A percentile compares a stretch with the other conserved stretches of the same genome.
phyloP scores from a whole-genome alignment of 2,797 vertebrate species.

The Urocyon cinereoargenteus region DNA sequence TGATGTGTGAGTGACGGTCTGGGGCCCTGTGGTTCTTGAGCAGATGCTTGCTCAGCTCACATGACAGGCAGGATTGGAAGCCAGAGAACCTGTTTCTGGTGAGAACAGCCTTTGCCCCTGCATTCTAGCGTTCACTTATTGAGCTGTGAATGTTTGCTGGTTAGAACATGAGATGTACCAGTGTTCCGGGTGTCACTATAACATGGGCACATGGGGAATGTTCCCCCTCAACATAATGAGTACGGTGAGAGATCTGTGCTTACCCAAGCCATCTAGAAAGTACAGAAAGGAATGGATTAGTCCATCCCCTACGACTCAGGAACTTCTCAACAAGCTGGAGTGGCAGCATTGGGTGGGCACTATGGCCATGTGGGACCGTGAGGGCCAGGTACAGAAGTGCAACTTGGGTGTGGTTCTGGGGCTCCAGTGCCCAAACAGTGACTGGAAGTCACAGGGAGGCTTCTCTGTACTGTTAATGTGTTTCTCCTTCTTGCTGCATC shows the following conservation, averaged over 20 bases:
- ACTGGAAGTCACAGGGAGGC: accelerated
- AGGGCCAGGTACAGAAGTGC: neutral
- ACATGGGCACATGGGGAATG: neutral
- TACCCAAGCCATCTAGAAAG: neutral
- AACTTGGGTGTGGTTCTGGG: too few species aligned
- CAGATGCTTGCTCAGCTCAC: neutral
- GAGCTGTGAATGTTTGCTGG: neutral
- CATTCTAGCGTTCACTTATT: neutral
- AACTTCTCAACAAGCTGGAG: neutral
- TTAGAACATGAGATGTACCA: neutral
- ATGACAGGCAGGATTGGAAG: neutral
- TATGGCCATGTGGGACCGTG: neutral
- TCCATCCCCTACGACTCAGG: neutral
- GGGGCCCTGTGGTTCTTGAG: neutral
- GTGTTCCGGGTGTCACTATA: neutral
- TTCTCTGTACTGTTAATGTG: conserved; percentile 55
- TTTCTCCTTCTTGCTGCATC: conserved; percentile 70
- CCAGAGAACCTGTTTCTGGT: neutral
- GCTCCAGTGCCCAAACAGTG: too few species aligned
- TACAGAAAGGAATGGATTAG: neutral
- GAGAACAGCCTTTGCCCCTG: neutral
- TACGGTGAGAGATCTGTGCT: neutral
- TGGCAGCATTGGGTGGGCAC: neutral
- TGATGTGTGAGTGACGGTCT: accelerated
- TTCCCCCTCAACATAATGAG: neutral